phyloP scores from a whole-genome alignment of 2,888 invertebrate genomes.

The Drosophila stalkeri region DNA sequence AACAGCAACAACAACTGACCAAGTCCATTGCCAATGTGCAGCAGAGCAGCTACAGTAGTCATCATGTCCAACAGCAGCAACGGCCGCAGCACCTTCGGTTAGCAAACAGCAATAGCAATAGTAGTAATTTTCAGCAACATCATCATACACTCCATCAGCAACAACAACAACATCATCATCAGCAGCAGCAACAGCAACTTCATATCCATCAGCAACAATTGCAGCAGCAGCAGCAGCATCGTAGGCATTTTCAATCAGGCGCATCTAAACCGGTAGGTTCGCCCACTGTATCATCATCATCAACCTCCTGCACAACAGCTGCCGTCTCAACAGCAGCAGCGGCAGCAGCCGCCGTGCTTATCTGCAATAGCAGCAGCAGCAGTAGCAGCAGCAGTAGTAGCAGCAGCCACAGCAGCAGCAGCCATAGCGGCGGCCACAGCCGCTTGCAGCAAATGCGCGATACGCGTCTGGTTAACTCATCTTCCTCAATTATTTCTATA shows the following conservation, averaged over 20 bases:
- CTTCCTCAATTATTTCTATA: conserved; percentile 83
- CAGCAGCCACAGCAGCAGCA: conserved; percentile 12
- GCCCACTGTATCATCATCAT: conserved; percentile 51
- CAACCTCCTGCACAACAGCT: conserved; percentile 61
- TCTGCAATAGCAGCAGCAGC: conserved; percentile 18
- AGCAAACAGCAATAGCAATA: conserved; percentile 32
- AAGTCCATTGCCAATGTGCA: conserved; percentile 53
- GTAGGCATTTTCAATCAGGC: conserved; percentile 36
- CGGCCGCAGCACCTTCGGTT: conserved; percentile 63
- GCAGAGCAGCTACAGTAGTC: conserved; percentile 52
- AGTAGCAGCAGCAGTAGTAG: conserved; percentile 1
- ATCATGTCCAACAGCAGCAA: conserved; percentile 59
- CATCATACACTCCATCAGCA: conserved; percentile 70
- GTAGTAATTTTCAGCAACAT: conserved; percentile 33
- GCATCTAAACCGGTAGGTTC: conserved; percentile 50
- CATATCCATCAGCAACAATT: conserved; percentile 61
- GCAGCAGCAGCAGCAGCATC: conserved; percentile 48
- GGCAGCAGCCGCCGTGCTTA: conserved; percentile 26
- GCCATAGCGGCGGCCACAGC: conserved; percentile 25
- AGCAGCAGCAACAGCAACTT: conserved; percentile 42
- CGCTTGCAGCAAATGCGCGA: conserved; percentile 62
- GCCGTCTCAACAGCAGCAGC: conserved; percentile 43
- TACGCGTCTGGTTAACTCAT: conserved; percentile 71
- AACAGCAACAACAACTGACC: conserved; percentile 62
- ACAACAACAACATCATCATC: conserved; percentile 37